Evolutionary conservation across 2,888 invertebrate species (phyloP).

Genomic region (Caenorhabditis sulstoni): DNA sequence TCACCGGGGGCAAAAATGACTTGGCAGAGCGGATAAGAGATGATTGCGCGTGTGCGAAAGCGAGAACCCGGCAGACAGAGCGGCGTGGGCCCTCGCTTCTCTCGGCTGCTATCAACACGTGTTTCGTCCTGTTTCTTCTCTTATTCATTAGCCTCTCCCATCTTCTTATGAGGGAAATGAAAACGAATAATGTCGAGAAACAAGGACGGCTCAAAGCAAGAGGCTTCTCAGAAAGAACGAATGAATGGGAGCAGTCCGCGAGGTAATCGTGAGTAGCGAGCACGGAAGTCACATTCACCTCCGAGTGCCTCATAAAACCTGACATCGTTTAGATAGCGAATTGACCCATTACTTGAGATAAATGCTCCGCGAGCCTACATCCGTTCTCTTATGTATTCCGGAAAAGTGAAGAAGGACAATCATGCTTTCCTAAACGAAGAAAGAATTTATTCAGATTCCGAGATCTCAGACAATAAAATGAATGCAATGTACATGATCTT

Average conservation of each 20-base stretch:
- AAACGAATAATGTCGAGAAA: too few relatives aligned
- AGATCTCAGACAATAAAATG: too few relatives aligned
- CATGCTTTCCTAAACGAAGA: neutral
- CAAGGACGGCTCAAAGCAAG: neutral
- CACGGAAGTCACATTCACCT: slow-evolving; percentile 6
- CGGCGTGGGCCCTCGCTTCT: slow-evolving; percentile 12
- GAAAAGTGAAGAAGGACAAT: neutral
- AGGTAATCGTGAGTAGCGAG: slow-evolving; percentile 6
- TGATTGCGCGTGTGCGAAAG: slow-evolving; percentile 19
- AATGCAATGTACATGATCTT: slow-evolving; percentile 20
- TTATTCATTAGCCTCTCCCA: slow-evolving; percentile 14
- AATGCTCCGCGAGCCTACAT: neutral
- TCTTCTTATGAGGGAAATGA: slow-evolving; percentile 3
- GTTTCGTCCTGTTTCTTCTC: slow-evolving; percentile 38
- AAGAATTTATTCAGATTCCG: slow-evolving; percentile 5
- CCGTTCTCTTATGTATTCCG: too few relatives aligned
- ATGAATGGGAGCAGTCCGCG: neutral
- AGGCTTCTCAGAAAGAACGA: neutral
- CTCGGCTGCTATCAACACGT: slow-evolving; percentile 55
- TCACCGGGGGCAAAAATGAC: slow-evolving; percentile 38
- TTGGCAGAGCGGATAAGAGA: slow-evolving; percentile 41
- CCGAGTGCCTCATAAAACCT: slow-evolving; percentile 3
- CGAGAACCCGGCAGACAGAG: slow-evolving; percentile 24
- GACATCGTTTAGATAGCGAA: slow-evolving; percentile 11
- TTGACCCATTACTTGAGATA: neutral